Conservation (phyloP, 2,888 invertebrate genomes). For the Machimus rusticus region DNA sequence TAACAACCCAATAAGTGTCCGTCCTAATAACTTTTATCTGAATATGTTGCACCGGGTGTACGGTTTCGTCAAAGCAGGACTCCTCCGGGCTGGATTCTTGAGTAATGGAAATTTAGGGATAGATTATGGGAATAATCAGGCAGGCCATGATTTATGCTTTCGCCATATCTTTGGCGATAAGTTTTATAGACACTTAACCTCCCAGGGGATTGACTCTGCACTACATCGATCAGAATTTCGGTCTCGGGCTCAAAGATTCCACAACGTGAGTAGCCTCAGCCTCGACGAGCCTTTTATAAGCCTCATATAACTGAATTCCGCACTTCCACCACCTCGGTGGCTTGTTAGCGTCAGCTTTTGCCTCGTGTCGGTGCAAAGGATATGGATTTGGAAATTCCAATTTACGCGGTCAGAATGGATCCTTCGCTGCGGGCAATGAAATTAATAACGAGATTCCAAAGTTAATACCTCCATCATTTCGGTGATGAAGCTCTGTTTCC, state of each 20-base stretch:
- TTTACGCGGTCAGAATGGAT: not conserved
- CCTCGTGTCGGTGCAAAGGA: not conserved
- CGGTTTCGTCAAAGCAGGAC: not conserved
- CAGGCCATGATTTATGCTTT: not conserved
- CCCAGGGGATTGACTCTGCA: not conserved
- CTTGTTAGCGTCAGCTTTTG: not conserved
- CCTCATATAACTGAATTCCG: not conserved
- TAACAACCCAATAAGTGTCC: constrained; percentile 23
- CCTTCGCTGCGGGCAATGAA: not conserved
- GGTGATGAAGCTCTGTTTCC: not conserved
- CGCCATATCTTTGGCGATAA: not conserved
- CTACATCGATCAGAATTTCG: not conserved
- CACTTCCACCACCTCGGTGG: not conserved
- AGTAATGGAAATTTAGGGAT: not conserved
- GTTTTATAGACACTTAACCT: constrained; percentile 2
- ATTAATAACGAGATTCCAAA: not conserved
- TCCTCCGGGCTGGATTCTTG: not conserved
- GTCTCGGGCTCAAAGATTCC: not conserved
- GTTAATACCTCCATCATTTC: not conserved
- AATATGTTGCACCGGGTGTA: constrained; percentile 5
- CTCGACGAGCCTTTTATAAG: not conserved
- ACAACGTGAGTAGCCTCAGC: not conserved
- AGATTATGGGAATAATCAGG: not conserved
- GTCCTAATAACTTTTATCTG: constrained; percentile 21
- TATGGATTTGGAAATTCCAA: not conserved